Percentiles rank a stretch among this genome's conserved stretches.
Conservation (phyloP, 2,113 vertebrate species). For the Pelodiscus sinensis region DNA sequence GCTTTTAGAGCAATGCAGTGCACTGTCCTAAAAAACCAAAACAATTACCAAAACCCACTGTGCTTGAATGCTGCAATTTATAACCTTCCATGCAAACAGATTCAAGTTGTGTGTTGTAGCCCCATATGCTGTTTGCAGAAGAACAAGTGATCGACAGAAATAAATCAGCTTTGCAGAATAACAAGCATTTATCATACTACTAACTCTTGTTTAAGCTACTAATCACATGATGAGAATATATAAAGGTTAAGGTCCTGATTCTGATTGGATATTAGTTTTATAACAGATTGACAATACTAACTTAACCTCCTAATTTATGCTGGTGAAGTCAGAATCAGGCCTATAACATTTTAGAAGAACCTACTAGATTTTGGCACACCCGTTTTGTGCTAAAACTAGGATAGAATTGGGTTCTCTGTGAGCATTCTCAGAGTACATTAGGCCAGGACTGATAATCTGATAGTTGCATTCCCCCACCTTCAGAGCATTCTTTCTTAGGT, state of each 20-base stretch:
- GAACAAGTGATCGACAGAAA: not conserved
- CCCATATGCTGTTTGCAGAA: not conserved
- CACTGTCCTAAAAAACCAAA: not conserved
- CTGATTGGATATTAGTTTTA: not conserved
- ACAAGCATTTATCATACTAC: not conserved
- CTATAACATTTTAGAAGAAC: conserved; percentile 33
- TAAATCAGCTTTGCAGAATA: not conserved
- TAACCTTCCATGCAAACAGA: not conserved
- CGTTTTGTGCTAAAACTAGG: not conserved
- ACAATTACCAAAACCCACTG: not conserved
- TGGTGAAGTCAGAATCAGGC: not conserved
- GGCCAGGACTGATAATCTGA: conserved; percentile 80
- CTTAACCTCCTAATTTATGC: conserved; percentile 2
- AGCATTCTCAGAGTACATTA: conserved; percentile 76
- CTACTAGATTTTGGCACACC: not conserved
- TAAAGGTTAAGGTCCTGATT: conserved; percentile 6
- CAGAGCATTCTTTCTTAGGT: conserved; percentile 91
- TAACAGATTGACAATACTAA: not conserved
- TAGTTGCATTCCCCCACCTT: conserved; percentile 85
- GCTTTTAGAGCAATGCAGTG: conserved; percentile 47
- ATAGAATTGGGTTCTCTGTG: conserved; percentile 3
- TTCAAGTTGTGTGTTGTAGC: not conserved
- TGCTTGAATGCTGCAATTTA: not conserved
- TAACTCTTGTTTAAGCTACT: not conserved
- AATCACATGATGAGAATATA: not conserved